Conservation (phyloP, 2,797 vertebrate species). For the Aldrovandia affinis region DNA sequence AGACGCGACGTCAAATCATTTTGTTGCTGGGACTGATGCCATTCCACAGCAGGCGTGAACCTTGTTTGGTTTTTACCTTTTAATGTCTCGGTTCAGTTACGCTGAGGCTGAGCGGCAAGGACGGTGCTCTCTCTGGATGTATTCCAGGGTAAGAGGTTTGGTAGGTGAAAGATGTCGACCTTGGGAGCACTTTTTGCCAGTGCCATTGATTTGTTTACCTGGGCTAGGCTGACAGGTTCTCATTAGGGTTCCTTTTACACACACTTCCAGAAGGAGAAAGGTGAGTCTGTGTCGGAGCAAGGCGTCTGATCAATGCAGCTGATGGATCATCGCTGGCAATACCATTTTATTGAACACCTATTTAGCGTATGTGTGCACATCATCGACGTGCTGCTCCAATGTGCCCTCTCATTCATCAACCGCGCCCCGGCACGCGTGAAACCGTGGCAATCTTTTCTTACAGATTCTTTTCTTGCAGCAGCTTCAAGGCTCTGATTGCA, state of each 20-base stretch:
- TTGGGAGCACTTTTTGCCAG: constrained; percentile 67
- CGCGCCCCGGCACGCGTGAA: background rate
- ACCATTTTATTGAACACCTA: constrained; percentile 68
- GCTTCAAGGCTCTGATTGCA: background rate
- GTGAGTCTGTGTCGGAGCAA: constrained; percentile 59
- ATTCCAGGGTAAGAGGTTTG: background rate
- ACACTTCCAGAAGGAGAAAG: constrained; percentile 71
- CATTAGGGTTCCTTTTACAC: constrained; percentile 75
- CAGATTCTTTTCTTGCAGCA: background rate
- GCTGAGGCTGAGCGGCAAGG: background rate
- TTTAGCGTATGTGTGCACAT: constrained; percentile 65
- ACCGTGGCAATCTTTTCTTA: background rate
- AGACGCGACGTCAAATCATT: background rate
- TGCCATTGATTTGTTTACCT: constrained; percentile 84
- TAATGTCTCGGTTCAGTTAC: constrained; percentile 12
- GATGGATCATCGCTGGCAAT: constrained; percentile 68
- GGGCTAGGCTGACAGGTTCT: constrained; percentile 75
- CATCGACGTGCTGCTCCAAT: constrained; percentile 66
- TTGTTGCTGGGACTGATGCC: background rate
- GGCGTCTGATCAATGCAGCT: constrained; percentile 71
- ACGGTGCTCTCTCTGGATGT: background rate
- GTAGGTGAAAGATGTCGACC: constrained; percentile 54
- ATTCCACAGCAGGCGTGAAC: background rate
- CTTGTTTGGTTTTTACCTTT: constrained; percentile 20
- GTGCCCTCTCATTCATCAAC: constrained; percentile 39